Percentiles rank a stretch among this genome's conserved stretches.
phyloP scores from a whole-genome alignment of 2,888 invertebrate species.

The Melangyna quadrimaculata region DNA sequence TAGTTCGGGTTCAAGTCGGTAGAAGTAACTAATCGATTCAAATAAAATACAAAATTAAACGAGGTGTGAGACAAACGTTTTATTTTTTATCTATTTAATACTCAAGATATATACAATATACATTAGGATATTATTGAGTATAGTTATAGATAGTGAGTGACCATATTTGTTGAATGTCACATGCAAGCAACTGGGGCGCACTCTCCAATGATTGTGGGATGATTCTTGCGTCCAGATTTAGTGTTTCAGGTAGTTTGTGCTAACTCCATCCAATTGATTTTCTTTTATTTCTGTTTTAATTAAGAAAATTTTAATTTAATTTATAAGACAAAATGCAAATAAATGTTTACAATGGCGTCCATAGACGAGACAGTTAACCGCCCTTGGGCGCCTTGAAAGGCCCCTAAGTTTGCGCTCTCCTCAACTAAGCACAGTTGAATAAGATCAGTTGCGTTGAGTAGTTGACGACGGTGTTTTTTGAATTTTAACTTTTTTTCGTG shows the following conservation, averaged over 20 bases:
- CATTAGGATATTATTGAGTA: conserved; percentile 43
- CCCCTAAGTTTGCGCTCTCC: neutral
- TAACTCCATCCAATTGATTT: conserved; percentile 25
- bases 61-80: conserved; percentile 52
- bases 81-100: conserved; percentile 20
- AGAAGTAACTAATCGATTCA: conserved; percentile 21
- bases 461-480: conserved; percentile 21
- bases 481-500: neutral
- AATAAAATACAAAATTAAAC: conserved; percentile 43
- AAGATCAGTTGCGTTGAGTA: conserved; percentile 43
- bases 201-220: conserved; percentile 49
- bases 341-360: conserved; percentile 26
- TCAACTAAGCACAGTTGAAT: conserved; percentile 32
- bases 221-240: conserved; percentile 61
- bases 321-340: conserved; percentile 43
- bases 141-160: conserved; percentile 37
- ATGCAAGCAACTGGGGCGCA: conserved; percentile 48
- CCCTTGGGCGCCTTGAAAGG: conserved; percentile 12
- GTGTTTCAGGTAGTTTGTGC: conserved; percentile 63
- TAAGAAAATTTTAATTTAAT: conserved; percentile 36
- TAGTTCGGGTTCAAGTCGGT: neutral
- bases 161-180: conserved; percentile 60
- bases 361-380: conserved; percentile 57
- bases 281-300: neutral
- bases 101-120: conserved; percentile 18